These are phyloP conservation scores for Rhinichthys klamathensis DNA, from an alignment of 2,113 vertebrate species.

Conservation along the genomic window DNA sequence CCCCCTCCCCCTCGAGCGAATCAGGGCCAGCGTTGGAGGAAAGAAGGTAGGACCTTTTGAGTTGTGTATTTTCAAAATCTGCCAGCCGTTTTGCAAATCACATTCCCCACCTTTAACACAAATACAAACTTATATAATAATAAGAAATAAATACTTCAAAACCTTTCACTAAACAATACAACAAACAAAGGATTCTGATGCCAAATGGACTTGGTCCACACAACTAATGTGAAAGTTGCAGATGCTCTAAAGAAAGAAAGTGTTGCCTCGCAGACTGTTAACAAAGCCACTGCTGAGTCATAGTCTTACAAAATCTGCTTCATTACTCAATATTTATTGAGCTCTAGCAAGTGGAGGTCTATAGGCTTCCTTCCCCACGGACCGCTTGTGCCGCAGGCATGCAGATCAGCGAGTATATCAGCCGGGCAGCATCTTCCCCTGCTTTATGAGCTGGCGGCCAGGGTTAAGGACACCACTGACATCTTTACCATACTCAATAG, in stretches of 20 bases:
- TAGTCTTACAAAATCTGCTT: conserved; percentile 47
- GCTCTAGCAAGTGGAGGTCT: conserved; percentile 49
- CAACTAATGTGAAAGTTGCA: conserved; percentile 2
- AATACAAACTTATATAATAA: not conserved
- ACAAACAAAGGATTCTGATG: not conserved
- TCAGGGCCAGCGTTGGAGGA: no score
- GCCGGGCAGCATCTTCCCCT: not conserved
- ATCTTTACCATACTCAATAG: conserved; percentile 23
- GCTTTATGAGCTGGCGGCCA: not conserved
- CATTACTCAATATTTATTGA: conserved; percentile 69
- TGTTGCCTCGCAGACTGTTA: conserved; percentile 24
- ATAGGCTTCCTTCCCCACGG: conserved; percentile 42
- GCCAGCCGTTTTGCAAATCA: no score
- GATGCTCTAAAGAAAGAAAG: conserved; percentile 28
- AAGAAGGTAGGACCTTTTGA: no score
- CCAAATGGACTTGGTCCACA: not conserved
- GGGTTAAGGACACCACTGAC: conserved; percentile 26
- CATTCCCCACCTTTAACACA: no score
- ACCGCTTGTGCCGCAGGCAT: conserved; percentile 38
- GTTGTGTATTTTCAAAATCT: no score
- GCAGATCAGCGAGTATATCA: conserved; percentile 44
- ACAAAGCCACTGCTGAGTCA: conserved; percentile 64
- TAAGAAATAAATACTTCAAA: not conserved
- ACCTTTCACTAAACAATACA: not conserved
- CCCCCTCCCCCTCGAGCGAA: no score